Evolutionary conservation across 2,797 vertebrate species (phyloP).

Genomic region (Buphagus erythrorhynchus): DNA sequence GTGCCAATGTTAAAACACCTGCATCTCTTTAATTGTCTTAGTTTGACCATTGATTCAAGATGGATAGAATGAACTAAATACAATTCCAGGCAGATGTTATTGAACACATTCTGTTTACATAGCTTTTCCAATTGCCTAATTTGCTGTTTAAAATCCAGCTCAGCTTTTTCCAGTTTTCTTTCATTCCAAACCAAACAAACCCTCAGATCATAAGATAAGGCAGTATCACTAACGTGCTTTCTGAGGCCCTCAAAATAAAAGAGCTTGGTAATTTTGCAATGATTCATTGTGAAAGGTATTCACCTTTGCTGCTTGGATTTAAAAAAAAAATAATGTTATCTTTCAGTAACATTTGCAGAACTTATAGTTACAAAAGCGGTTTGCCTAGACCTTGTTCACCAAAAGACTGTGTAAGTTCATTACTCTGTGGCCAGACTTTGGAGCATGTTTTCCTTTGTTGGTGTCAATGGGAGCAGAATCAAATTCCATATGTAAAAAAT

Average conservation of each 20-base stretch:
- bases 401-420: not conserved
- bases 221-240: not conserved
- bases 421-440: not conserved
- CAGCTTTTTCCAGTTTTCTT: constrained; percentile 43
- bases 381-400: constrained; percentile 18
- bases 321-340: not conserved
- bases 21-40: not conserved
- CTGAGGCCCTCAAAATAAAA: constrained; percentile 26
- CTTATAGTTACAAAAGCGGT: constrained; percentile 36
- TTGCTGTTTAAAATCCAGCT: constrained; percentile 62
- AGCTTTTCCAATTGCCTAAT: constrained; percentile 46
- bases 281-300: constrained; percentile 61
- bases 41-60: not conserved
- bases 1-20: not conserved
- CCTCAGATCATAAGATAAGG: constrained; percentile 35
- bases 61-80: not conserved
- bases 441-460: not conserved
- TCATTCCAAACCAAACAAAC: constrained; percentile 54
- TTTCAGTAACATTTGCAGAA: constrained; percentile 49
- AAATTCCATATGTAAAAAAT: not conserved
- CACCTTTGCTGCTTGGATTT: constrained; percentile 60
- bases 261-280: constrained; percentile 57
- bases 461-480: not conserved
- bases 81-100: not conserved
- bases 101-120: constrained; percentile 10